Base-by-base conservation (phyloP, 2,113 vertebrate genomes). In the Morone saxatilis region DNA sequence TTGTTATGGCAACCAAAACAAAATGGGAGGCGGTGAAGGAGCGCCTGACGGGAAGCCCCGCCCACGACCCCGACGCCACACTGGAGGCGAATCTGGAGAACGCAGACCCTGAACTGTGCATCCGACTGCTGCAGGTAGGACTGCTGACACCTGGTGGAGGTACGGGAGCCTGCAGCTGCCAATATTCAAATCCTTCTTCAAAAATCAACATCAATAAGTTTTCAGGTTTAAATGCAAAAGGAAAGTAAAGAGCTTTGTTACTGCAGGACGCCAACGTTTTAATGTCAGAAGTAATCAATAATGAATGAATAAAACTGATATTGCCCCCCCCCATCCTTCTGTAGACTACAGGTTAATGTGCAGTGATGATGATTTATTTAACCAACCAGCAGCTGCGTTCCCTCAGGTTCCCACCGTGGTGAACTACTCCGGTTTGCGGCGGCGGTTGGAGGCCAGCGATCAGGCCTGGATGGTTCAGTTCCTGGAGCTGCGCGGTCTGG, bases 381-480 rank as follows among this genome's bases (percentile, higher is more conserved):
- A 31, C 31, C 31, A 31, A 31, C 31, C 43, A 45, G 43, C 41
- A 8, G 41, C 41, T 41, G 0, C 43, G 41, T 14, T 12, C 22
- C 71, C 40, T 7, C 96, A 98, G 92, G 94, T 98, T 70, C 97
- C 98, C 0, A 96, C 97, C 0, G 96, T 98, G 87, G 95, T 97
- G 77, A 99, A 99, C 95, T 99, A 98, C 93, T 97, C 97, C 0
- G 97, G 97, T 11, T 88, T 99, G 88, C 96, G 94, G 88, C 96
- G 96, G 80, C 94, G 97, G 0, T 91, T 99, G 91, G 97, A 98
- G 93, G 92, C 91, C 87, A 97, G 97, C 0, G 94, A 96, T 0
- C 94, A 94, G 31, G 11, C 81, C 87, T 99, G 98, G 98, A 98
- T 98, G 97, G 95, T 97, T 4, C 97, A 97, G 93, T 99, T 99